A percentile compares a stretch with the other conserved stretches of the same genome.
Conservation (phyloP, 2,888 invertebrate species). For the Spodoptera exigua region DNA sequence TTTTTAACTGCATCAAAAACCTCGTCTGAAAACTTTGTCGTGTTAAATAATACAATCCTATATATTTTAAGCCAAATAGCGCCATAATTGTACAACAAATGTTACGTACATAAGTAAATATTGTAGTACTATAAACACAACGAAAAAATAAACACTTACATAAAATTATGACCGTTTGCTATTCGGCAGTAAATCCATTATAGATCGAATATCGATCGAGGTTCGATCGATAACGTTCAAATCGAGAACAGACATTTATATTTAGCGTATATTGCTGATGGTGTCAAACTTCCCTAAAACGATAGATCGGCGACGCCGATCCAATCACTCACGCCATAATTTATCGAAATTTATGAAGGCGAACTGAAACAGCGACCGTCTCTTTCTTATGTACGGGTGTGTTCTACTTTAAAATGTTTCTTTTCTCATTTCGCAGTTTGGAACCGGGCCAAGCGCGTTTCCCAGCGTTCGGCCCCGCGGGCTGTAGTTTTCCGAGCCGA, state of each 20-base stretch:
- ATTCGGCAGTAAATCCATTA: slow-evolving; percentile 53
- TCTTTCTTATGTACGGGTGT: slow-evolving; percentile 82
- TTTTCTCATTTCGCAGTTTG: slow-evolving; percentile 90
- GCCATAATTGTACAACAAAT: slow-evolving; percentile 2
- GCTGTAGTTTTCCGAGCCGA: slow-evolving; percentile 87
- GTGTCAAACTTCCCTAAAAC: slow-evolving; percentile 84
- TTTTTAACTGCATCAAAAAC: slow-evolving; percentile 22
- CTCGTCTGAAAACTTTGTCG: slow-evolving; percentile 14
- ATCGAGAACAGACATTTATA: slow-evolving; percentile 73
- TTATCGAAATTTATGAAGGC: slow-evolving; percentile 84
- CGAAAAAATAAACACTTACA: slow-evolving; percentile 24
- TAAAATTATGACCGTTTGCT: slow-evolving; percentile 19
- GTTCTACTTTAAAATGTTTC: slow-evolving; percentile 85
- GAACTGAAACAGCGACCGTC: slow-evolving; percentile 80
- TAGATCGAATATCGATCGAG: slow-evolving; percentile 59
- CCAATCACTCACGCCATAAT: slow-evolving; percentile 85
- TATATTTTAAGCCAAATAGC: slow-evolving; percentile 1
- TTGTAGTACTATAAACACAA: slow-evolving; percentile 30
- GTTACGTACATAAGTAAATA: slow-evolving; percentile 36
- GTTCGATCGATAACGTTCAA: slow-evolving; percentile 63
- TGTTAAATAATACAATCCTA: not conserved
- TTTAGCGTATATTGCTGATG: slow-evolving; percentile 78
- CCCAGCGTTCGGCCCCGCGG: slow-evolving; percentile 86
- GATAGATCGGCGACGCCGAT: slow-evolving; percentile 82
- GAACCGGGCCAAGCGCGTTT: slow-evolving; percentile 89